Percentiles rank a stretch among this genome's conserved stretches.
Conservation (phyloP, 2,888 invertebrate genomes). For the Andrena praecox region DNA sequence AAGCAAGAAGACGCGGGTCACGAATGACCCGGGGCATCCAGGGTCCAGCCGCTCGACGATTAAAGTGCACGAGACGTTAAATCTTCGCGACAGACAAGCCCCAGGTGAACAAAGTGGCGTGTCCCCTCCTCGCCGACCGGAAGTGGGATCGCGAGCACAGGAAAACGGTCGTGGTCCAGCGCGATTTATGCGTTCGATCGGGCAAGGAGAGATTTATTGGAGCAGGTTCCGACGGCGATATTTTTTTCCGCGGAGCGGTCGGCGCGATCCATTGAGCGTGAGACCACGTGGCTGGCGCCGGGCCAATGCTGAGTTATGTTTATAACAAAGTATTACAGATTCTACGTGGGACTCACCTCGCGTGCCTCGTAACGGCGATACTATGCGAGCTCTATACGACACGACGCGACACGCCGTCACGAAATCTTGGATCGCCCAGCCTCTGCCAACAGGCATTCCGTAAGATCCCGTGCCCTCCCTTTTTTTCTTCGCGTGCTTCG, state of each 20-base stretch:
- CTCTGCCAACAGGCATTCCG: conserved; percentile 49
- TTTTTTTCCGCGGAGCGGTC: conserved; percentile 43
- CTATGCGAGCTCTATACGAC: conserved; percentile 60
- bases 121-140: not conserved
- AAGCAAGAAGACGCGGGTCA: no score
- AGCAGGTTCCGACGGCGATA: conserved; percentile 1
- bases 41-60: not conserved
- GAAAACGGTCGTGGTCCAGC: not conserved
- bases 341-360: conserved; percentile 62
- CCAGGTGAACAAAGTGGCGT: not conserved
- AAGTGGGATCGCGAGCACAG: not conserved
- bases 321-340: conserved; percentile 72
- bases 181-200: not conserved
- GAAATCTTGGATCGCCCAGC: conserved; percentile 54
- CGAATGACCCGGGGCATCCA: no score
- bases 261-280: conserved; percentile 71
- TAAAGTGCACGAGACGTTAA: no score
- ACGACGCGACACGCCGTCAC: conserved; percentile 40
- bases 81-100: not conserved
- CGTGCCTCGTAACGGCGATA: conserved; percentile 68
- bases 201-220: conserved; percentile 35
- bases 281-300: conserved; percentile 80
- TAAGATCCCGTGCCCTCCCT: conserved; percentile 21
- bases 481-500: conserved; percentile 12
- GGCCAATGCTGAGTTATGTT: conserved; percentile 77